Evolutionary conservation across 2,797 vertebrate species (phyloP).

Genomic region (Triplophysa yarkandensis): DNA sequence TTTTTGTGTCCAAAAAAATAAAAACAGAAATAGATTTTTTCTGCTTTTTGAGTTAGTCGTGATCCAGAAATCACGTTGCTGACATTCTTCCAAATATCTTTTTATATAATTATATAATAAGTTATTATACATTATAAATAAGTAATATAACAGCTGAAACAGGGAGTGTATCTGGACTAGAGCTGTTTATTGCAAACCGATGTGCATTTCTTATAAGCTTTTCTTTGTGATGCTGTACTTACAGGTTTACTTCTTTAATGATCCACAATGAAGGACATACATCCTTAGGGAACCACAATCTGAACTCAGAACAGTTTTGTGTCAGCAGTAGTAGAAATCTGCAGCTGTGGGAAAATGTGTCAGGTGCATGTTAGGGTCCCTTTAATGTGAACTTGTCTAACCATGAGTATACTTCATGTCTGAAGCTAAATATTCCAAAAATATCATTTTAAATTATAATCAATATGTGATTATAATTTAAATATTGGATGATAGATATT

Average conservation of each 20-base stretch:
- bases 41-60: no score
- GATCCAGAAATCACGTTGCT: no score
- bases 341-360: slow-evolving; percentile 22
- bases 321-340: background rate
- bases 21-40: no score
- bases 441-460: no score
- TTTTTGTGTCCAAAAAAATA: no score
- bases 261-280: background rate
- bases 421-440: background rate
- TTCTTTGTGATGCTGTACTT: background rate
- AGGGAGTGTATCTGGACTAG: no score
- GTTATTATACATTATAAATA: no score
- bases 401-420: background rate
- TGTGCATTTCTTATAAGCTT: background rate
- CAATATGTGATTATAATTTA: no score
- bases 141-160: no score
- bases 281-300: background rate
- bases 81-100: no score
- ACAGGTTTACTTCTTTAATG: background rate
- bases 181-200: background rate
- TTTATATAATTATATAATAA: no score
- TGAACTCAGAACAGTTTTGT: slow-evolving; percentile 7
- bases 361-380: slow-evolving; percentile 2
- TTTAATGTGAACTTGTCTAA: background rate
- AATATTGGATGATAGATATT: no score